These are phyloP conservation scores for Drosophila stalkeri DNA, from an alignment of 2,888 invertebrate genomes.

Conservation along the genomic window DNA sequence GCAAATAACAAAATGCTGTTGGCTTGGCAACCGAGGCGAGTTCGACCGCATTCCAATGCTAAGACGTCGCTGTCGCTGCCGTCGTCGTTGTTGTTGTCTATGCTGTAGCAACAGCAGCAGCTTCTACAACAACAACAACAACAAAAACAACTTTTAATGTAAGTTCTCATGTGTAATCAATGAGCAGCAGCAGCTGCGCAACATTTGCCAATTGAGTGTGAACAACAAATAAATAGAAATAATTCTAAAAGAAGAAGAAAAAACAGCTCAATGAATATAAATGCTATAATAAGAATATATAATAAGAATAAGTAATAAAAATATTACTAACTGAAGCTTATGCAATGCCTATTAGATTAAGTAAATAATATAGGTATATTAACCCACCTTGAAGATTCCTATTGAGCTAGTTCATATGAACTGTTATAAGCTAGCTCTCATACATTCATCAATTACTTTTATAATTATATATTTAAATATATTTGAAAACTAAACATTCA, in stretches of 20 bases:
- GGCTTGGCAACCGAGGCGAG: slow-evolving; percentile 74
- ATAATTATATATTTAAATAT: background rate
- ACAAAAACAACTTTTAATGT: slow-evolving; percentile 20
- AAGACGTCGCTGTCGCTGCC: slow-evolving; percentile 64
- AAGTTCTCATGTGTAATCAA: slow-evolving; percentile 65
- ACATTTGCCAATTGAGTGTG: slow-evolving; percentile 33
- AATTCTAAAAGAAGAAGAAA: background rate
- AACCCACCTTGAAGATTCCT: background rate
- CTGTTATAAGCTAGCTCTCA: background rate
- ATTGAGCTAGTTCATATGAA: background rate
- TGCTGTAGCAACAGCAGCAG: slow-evolving; percentile 32
- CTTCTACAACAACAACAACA: background rate
- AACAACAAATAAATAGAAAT: slow-evolving; percentile 4
- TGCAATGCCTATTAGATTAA: background rate
- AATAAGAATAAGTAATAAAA: too few species aligned
- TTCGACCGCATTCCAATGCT: slow-evolving; percentile 83
- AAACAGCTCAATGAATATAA: background rate
- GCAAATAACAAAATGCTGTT: slow-evolving; percentile 47
- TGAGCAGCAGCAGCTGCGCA: slow-evolving; percentile 53
- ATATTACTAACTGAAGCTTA: background rate
- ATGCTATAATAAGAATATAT: too few species aligned
- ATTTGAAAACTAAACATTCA: background rate
- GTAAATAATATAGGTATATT: background rate
- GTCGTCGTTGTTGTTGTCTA: slow-evolving; percentile 39
- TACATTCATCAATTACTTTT: background rate